Percentiles rank a stretch among this genome's conserved stretches.
Conservation (phyloP, 2,797 vertebrate genomes). For the Cheracebus regulus region DNA sequence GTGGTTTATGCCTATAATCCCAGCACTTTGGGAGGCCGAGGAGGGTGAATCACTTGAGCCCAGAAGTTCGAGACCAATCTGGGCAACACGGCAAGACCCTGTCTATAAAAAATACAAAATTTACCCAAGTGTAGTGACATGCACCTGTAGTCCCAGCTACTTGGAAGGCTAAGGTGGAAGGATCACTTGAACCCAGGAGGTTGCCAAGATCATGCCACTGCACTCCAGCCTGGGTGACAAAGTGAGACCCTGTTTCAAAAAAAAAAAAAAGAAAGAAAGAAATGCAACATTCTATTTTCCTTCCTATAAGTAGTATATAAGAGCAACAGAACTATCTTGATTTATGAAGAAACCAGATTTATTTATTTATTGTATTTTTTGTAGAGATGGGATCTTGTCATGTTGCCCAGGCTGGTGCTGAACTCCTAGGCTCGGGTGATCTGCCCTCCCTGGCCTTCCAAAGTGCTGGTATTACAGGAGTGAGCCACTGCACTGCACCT, state of each 20-base stretch:
- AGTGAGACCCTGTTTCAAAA: background rate
- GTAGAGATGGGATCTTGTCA: background rate
- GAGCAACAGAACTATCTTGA: background rate
- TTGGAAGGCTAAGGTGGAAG: background rate
- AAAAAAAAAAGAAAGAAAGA: background rate
- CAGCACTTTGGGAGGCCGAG: background rate
- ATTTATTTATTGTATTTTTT: background rate
- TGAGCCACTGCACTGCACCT: too few relatives aligned
- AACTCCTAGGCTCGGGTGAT: too few relatives aligned
- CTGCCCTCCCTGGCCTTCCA: too few relatives aligned
- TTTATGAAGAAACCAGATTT: background rate
- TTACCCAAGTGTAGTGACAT: background rate
- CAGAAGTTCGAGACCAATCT: background rate
- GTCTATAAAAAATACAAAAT: background rate
- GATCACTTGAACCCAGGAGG: background rate
- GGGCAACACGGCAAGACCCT: background rate
- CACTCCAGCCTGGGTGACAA: background rate
- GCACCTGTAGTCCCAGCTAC: background rate
- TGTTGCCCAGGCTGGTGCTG: background rate
- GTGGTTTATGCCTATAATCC: background rate
- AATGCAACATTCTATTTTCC: background rate
- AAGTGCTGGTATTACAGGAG: too few relatives aligned
- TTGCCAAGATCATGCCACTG: background rate
- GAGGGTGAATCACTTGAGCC: too few relatives aligned
- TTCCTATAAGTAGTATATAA: background rate